These are phyloP conservation scores for Coelopa frigida DNA, from an alignment of 1,140 invertebrate genomes.

Conservation along the genomic window DNA sequence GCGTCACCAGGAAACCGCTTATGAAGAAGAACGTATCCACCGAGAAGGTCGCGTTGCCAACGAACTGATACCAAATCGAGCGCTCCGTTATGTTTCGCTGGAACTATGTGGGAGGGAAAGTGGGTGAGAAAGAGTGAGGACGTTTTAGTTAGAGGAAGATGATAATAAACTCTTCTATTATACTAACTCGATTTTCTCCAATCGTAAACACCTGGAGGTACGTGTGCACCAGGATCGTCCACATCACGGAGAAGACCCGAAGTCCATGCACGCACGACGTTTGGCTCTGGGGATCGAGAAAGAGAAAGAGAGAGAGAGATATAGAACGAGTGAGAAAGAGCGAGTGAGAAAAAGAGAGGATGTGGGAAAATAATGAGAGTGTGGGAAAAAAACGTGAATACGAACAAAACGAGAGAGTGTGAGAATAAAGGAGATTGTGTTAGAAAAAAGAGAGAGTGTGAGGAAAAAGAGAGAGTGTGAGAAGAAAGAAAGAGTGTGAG, in stretches of 20 bases:
- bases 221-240: constrained; percentile 91
- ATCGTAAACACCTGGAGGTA: constrained; percentile 74
- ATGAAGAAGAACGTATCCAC: constrained; percentile 91
- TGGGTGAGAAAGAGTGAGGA: not conserved
- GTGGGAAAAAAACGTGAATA: too few relatives aligned
- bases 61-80: constrained; percentile 73
- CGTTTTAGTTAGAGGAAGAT: not conserved
- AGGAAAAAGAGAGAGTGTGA: too few relatives aligned
- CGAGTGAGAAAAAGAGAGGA: too few relatives aligned
- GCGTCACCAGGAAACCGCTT: constrained; percentile 69
- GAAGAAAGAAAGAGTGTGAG: too few relatives aligned
- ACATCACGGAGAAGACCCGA: constrained; percentile 74
- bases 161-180: not conserved
- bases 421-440: too few relatives aligned
- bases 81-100: constrained; percentile 66
- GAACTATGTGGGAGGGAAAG: constrained; percentile 47
- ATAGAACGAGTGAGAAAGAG: too few relatives aligned
- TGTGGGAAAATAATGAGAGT: too few relatives aligned
- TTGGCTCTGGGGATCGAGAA: constrained; percentile 48
- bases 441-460: too few relatives aligned
- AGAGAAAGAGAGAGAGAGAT: constrained; percentile 1
- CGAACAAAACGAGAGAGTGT: too few relatives aligned
- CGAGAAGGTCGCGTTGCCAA: constrained; percentile 82
- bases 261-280: constrained; percentile 75
- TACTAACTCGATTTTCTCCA: constrained; percentile 53